Evolutionary conservation across 2,888 invertebrate species (phyloP), one percentile per base, ranked within the genome.

Genomic region (Deilephila elpenor): DNA sequence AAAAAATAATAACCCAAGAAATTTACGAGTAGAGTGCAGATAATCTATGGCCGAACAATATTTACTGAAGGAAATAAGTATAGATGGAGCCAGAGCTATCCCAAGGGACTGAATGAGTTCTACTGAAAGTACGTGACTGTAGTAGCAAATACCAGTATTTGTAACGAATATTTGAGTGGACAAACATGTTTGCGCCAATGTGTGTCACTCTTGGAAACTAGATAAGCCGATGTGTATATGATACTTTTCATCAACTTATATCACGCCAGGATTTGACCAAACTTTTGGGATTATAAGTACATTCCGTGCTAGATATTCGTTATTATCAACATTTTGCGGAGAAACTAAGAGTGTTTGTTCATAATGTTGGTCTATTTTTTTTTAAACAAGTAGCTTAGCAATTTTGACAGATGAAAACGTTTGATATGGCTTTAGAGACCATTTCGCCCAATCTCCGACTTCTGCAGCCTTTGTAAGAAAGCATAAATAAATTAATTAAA

Each of bases 81-180:
- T 25, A 60, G 60, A 14, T 17, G 17, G 25, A 29, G 3, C 29
- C 60, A 29, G 7, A 17, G 56, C n/a, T n/a, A 19, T 56, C 56
- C n/a, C 56, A n/a, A 19, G 56, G 56, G 56, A n/a, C 56, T 17
- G 19, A 6, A n/a, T 6, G 60, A 60, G 17, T 60, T 60, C 29
- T 17, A 32, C 25, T 32, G 29, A 17, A 17, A 25, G 25, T 17
- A 17, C 37, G 60, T 71, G 37, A 37, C 25, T 56, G 6, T 59
- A 71, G 44, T 61, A 44, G 77, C 76, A 78, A 82, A 80, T 75
- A 79, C 75, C 79, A 75, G 75, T 74, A 80, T 60, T 71, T 59
- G 67, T 74, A 70, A 56, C 60, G 14, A 29, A 60, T 29, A 60
- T 60, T 60, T 60, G 60, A 25, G 14, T 5, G 17, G 29, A 29